A percentile compares a stretch with the other conserved stretches of the same genome.
These are phyloP conservation scores for Glossophaga mutica DNA, from an alignment of 2,797 vertebrate genomes.

Conservation along the genomic window DNA sequence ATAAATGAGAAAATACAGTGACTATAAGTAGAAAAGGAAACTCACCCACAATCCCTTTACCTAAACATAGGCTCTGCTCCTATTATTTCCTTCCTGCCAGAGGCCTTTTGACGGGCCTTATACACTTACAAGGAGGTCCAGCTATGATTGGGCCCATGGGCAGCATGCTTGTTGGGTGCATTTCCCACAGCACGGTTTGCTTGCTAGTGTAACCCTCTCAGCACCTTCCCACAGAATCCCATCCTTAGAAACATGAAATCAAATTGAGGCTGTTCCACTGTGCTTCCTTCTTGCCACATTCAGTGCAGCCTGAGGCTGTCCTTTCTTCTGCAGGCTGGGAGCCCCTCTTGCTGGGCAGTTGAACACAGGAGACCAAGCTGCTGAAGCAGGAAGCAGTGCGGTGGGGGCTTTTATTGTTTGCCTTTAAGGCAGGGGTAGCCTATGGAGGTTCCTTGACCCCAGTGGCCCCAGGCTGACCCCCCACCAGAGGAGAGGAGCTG, in stretches of 20 bases:
- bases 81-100: not conserved
- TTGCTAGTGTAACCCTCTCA: not conserved
- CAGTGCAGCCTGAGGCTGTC: not conserved
- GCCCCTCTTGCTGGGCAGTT: not conserved
- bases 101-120: not conserved
- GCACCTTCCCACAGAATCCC: not conserved
- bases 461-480: constrained; percentile 58
- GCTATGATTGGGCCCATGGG: not conserved
- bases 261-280: not conserved
- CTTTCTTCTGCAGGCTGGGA: not conserved
- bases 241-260: not conserved
- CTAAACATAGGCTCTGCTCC: not conserved
- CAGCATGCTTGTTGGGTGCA: not conserved
- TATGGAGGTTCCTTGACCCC: constrained; percentile 62
- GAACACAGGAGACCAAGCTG: not conserved
- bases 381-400: constrained; percentile 30
- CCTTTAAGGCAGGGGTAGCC: constrained; percentile 1
- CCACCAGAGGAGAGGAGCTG: constrained; percentile 61
- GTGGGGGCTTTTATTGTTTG: constrained; percentile 46
- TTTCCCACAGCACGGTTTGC: not conserved
- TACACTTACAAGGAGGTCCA: not conserved
- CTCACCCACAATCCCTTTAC: not conserved
- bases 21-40: not conserved
- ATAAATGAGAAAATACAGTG: not conserved
- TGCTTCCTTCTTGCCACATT: not conserved